Evolutionary conservation across 1,140 invertebrate genomes (phyloP), one percentile per base, ranked within the genome.

Genomic region (Penaeus japonicus): DNA sequence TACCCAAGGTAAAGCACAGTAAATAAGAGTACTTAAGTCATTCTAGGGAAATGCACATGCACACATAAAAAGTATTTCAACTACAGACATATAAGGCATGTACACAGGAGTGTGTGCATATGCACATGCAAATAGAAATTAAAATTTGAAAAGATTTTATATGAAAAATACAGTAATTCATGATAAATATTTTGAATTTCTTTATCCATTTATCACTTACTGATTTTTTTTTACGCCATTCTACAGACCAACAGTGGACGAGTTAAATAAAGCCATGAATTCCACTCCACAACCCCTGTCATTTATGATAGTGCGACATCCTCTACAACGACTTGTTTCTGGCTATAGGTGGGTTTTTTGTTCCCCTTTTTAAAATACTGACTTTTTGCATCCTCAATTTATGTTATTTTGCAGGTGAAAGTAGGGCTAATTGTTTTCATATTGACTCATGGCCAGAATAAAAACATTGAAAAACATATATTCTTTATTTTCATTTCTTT

Each of bases 261-360:
- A 96, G 91, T 93, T 96, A 57, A 93, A 93, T 89, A 93, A 93
- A 89, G 95, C 94, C 30, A 93, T 96, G 35, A 89, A 90, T 30
- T 32, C 20, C 17, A 79, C 88, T 0, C 70, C 88, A 17, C 94
- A 94, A 91, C 95, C 95, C 83, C 93, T 96, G 77, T 95, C 96
- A 84, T 97, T 98, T 91, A 93, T 98, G 73, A 97, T 98, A 90
- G 96, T 96, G 0, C 93, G 97, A 84, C 96, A 98, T 93, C 97
- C 97, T 15, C 95, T 98, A 89, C 97, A 98, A 92, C 94, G 97
- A 91, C 93, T 98, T 55, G 94, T 98, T 70, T 97, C 96, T 62
- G 97, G 96, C 22, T 98, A 98, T 93, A 94, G 96, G 91, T 97
- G 97, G 92, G 98, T 98, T 98, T 89, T 95, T 96, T 95, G 95